Evolutionary conservation across 2,888 invertebrate genomes (phyloP), one percentile per base, ranked within the genome.

Genomic region (Cylloceria caligata): DNA sequence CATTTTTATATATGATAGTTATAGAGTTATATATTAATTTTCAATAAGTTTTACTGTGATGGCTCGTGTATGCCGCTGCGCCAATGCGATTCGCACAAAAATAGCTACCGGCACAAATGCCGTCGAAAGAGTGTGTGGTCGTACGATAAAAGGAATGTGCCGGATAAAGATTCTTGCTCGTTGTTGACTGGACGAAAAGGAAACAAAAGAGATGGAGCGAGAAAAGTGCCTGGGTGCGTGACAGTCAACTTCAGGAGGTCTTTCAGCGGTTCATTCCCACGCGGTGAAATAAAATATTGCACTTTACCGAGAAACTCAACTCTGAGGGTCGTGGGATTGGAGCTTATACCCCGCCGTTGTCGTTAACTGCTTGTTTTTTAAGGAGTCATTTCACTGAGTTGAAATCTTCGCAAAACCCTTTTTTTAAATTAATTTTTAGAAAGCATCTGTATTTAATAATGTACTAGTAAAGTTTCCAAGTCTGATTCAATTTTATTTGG

Each of bases 211-310:
- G 52, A 65, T 30, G 75, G 72, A 62, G 57, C 21, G 34, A 34
- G 34, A 52, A 16, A 13, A 36, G 67, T 52, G 65, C n/a, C n/a
- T n/a, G 30, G 30, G 3, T 30, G 5, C 24, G 67, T 55, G 34
- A 49, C 34, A 34, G 21, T 19, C 57, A 62, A 68, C n/a, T 71
- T 65, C 55, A 39, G 34, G 39, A 65, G 71, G 64, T 64, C 75
- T 74, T 74, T 72, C 83, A 81, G 74, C 74, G 80, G 83, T 76
- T 67, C 27, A 78, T 83, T 84, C 83, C 77, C 86, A 87, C 85
- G 84, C 60, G 60, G 72, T 77, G 85, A 86, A 87, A 86, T 76
- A 76, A 77, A 85, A 85, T 86, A 86, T 85, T 83, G 82, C 75
- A 79, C 76, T 65, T 73, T 81, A 47, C 67, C 72, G 67, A 34